These are phyloP conservation scores for Melolontha melolontha DNA, from an alignment of 2,888 invertebrate species.

Conservation along the genomic window DNA sequence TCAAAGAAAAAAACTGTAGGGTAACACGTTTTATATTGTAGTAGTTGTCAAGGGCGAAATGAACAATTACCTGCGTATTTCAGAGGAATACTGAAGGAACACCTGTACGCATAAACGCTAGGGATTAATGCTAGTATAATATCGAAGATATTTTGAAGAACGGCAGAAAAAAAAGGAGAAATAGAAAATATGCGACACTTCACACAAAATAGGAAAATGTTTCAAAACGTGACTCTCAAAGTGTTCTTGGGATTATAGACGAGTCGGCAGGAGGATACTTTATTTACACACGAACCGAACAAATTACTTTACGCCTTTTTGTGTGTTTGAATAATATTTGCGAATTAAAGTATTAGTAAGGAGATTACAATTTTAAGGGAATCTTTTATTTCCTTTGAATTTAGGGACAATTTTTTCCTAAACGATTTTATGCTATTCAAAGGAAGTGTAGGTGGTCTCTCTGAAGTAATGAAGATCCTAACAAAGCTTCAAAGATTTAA, in stretches of 20 bases:
- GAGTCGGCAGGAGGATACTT: neutral
- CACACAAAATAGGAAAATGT: conserved; percentile 1
- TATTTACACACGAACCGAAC: neutral
- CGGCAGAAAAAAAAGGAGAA: neutral
- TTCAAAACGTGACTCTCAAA: neutral
- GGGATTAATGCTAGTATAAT: neutral
- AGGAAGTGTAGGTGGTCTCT: too few species aligned
- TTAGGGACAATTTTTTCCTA: too few species aligned
- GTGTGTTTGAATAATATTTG: neutral
- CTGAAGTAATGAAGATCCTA: too few species aligned
- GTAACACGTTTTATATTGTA: neutral
- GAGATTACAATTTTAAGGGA: too few species aligned
- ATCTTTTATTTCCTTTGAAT: too few species aligned
- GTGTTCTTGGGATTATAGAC: neutral
- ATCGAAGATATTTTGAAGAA: neutral
- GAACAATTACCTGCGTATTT: too few species aligned
- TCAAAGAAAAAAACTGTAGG: neutral
- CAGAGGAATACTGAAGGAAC: neutral
- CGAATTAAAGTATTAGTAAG: neutral
- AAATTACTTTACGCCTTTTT: conserved; percentile 4
- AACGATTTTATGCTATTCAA: too few species aligned
- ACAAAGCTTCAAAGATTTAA: too few species aligned
- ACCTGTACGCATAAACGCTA: conserved; percentile 2
- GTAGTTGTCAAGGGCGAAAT: neutral
- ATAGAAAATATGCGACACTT: neutral